Evolutionary conservation across 1,140 invertebrate genomes (phyloP), one percentile per base, ranked within the genome.

Genomic region (Drosophila tristis): DNA sequence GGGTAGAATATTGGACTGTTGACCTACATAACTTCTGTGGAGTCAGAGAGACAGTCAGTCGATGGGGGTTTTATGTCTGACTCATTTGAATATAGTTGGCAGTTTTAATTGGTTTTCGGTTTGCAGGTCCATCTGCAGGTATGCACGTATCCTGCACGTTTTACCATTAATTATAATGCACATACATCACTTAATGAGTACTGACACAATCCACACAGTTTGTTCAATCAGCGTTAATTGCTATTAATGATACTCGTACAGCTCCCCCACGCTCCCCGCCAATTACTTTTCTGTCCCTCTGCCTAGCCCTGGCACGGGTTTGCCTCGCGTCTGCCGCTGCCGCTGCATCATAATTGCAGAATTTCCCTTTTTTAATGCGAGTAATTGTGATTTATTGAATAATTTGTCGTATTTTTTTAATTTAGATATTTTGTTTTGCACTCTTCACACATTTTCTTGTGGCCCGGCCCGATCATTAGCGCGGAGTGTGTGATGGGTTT

Each of bases 361-460:
- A 15, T 51, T 45, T 65, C 26, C 31, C 43, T 45, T 66, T 68
- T 71, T 67, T 64, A 80, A 78, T 80, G 50, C 68, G 82, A 86
- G 81, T 75, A 67, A 81, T 82, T 78, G 57, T 72, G 78, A 86
- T 87, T 87, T 87, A 86, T 87, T 61, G 61, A 29, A 64, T 50
- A 60, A 45, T 54, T 45, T 20, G 11, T 31, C 29, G 56, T 43
- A 31, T 13, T 58, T 45, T 64, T 16, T 49, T 16, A 16, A 16
- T 26, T 51, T 58, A 47, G 43, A 20, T 56, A 35, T 68, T 55
- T 26, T 53, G n/a, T 58, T 39, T 9, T 45, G 48, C 48, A 53
- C 16, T 53, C 20, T 53, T 53, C 50, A 53, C 50, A 53, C 39
- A 53, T 25, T 53, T 53, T 53, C 31, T 31, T 9, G 31, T 31